phyloP scores from a whole-genome alignment of 2,797 vertebrate genomes.

The Pangasius sanitwongsei region DNA sequence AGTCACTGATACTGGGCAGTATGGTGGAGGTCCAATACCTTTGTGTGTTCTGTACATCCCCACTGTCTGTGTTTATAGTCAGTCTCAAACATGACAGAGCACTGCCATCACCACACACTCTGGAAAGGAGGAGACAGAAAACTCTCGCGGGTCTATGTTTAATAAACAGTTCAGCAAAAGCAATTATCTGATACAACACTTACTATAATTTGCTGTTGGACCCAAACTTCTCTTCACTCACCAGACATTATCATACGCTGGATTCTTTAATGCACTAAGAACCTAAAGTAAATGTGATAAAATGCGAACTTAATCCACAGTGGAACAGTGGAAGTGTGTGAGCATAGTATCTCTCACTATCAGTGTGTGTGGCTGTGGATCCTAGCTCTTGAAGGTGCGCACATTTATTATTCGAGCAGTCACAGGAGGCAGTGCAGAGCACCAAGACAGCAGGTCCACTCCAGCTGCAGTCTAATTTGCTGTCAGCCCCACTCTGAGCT shows the following conservation, averaged over 20 bases:
- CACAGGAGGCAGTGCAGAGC: slow-evolving; percentile 52
- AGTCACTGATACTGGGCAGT: slow-evolving; percentile 27
- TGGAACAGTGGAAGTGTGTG: slow-evolving; percentile 52
- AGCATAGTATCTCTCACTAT: slow-evolving; percentile 56
- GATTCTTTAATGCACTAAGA: slow-evolving; percentile 69
- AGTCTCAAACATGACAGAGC: slow-evolving; percentile 16
- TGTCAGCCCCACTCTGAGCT: slow-evolving; percentile 68
- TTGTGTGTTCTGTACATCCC: slow-evolving; percentile 62
- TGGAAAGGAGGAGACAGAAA: slow-evolving; percentile 27
- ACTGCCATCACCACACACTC: slow-evolving; percentile 41
- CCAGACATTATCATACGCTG: slow-evolving; percentile 67
- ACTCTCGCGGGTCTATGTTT: slow-evolving; percentile 60
- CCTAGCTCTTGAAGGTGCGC: not conserved
- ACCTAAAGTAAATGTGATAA: slow-evolving; percentile 65
- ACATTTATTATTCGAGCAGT: slow-evolving; percentile 7
- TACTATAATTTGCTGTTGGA: slow-evolving; percentile 63
- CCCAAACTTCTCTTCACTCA: slow-evolving; percentile 51
- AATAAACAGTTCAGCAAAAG: slow-evolving; percentile 69
- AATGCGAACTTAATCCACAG: slow-evolving; percentile 63
- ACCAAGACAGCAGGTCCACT: slow-evolving; percentile 66
- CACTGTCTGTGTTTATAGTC: slow-evolving; percentile 65
- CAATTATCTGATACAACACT: slow-evolving; percentile 69
- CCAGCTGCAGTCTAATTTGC: slow-evolving; percentile 67
- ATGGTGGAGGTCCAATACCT: slow-evolving; percentile 41
- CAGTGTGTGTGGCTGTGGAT: slow-evolving; percentile 56